Evolutionary conservation across 2,888 invertebrate species (phyloP).

Genomic region (Drosophila siamana): DNA sequence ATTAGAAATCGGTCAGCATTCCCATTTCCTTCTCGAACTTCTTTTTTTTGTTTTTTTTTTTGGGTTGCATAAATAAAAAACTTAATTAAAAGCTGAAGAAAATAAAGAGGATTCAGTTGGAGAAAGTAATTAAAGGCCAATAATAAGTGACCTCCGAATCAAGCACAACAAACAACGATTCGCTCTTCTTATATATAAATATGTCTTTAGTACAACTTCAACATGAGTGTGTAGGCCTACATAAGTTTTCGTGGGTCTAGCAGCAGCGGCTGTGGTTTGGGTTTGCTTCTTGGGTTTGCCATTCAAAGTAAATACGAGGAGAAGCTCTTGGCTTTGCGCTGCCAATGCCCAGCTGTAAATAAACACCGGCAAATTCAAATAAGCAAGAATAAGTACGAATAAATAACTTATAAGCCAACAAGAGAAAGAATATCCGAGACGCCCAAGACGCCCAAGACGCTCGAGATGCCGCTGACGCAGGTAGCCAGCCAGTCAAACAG

Average conservation of each 20-base stretch:
- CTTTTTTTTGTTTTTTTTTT: constrained; percentile 5
- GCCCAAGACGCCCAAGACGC: constrained; percentile 28
- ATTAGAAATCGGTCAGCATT: constrained; percentile 21
- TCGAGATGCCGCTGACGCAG: constrained; percentile 17
- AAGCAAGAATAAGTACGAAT: constrained; percentile 79
- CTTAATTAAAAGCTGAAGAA: constrained; percentile 69
- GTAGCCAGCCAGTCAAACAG: constrained; percentile 16
- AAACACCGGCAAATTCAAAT: constrained; percentile 79
- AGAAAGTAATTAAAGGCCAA: constrained; percentile 73
- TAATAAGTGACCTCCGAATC: constrained; percentile 41
- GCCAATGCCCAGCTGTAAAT: constrained; percentile 77
- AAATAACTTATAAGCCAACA: constrained; percentile 76
- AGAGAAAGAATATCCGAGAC: constrained; percentile 26
- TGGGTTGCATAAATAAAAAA: constrained; percentile 76
- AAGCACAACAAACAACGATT: constrained; percentile 14
- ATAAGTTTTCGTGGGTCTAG: constrained; percentile 16
- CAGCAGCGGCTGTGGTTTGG: not conserved
- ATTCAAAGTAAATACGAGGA: constrained; percentile 50
- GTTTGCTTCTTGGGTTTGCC: not conserved
- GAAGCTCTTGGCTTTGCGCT: constrained; percentile 20
- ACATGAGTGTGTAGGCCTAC: not conserved
- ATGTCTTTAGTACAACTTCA: constrained; percentile 20
- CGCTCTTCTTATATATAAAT: constrained; percentile 15
- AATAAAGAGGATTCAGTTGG: constrained; percentile 12
- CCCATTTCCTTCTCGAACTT: not conserved